A percentile compares a stretch with the other conserved stretches of the same genome.
Conservation (phyloP, 2,113 vertebrate species). For the Chamaea fasciata region DNA sequence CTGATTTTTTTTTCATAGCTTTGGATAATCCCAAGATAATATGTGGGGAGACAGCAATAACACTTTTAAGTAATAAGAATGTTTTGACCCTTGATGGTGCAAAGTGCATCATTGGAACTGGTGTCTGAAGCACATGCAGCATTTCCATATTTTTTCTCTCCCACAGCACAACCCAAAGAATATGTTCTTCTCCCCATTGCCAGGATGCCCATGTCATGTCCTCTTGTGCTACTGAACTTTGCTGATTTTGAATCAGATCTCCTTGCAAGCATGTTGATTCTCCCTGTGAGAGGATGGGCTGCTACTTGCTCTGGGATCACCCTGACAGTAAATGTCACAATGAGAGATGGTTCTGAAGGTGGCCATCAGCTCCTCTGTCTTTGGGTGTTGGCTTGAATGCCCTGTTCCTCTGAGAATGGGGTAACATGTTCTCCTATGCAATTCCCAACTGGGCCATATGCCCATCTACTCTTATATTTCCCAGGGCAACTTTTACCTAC, state of each 20-base stretch:
- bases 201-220: neutral
- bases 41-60: neutral
- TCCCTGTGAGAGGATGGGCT: neutral
- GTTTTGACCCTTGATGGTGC: neutral
- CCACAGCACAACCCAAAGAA: neutral
- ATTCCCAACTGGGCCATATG: neutral
- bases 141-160: neutral
- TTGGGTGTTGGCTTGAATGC: neutral
- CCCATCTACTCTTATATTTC: neutral
- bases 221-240: neutral
- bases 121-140: neutral
- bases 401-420: neutral
- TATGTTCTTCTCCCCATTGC: neutral
- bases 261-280: neutral
- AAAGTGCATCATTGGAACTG: neutral
- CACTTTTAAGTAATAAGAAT: neutral
- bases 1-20: neutral
- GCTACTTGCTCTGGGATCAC: neutral
- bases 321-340: neutral
- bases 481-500: neutral
- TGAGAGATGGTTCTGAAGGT: neutral
- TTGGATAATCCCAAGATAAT: neutral
- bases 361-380: neutral
- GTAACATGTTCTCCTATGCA: neutral
- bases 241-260: neutral